Evolutionary conservation across 2,888 invertebrate genomes (phyloP), one percentile per base, ranked within the genome.

Genomic region (Mythimna impura): DNA sequence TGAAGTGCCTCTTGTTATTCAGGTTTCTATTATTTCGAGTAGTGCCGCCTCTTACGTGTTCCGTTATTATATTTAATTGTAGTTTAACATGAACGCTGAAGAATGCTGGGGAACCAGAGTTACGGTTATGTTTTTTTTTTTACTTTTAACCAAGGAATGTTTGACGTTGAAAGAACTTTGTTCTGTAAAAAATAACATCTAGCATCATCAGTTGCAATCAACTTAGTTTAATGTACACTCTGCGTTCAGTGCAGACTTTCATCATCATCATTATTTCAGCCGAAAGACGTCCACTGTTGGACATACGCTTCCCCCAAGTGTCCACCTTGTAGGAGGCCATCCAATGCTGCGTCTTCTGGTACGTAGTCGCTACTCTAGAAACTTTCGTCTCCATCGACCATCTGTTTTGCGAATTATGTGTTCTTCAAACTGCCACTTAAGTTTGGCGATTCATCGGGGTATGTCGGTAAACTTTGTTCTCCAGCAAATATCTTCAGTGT

Each of bases 1-100:
- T 79, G 54, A 20, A 83, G 80, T 55, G 9, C n/a, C 58, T 20
- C 62, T 79, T 52, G 50, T 80, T 80, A 22, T 61, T 65, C 55
- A 52, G 5, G 43, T 34, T 63, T 57, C 36, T 64, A 54, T 79
- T 83, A 67, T 83, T 80, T 64, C 66, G 36, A 61, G 50, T 66
- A 55, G 71, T 36, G 4, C n/a, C 20, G 20, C 8, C 17, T 30
- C 50, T 83, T 40, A 66, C 34, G 17, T 50, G 40, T 66, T 43
- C 25, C 6, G 34, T 79, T 72, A 63, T 82, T 66, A 58, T 66
- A 66, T 72, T 55, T 66, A 71, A 71, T 62, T 40, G 60, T 20
- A 54, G 43, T 71, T 65, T 50, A 12, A 25, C 65, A 54, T 30
- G 54, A 54, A 66, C 54, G 12, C 4, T 63, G 9, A 73, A 79